phyloP scores from a whole-genome alignment of 1,140 invertebrate species.

The Oedothorax gibbosus region DNA sequence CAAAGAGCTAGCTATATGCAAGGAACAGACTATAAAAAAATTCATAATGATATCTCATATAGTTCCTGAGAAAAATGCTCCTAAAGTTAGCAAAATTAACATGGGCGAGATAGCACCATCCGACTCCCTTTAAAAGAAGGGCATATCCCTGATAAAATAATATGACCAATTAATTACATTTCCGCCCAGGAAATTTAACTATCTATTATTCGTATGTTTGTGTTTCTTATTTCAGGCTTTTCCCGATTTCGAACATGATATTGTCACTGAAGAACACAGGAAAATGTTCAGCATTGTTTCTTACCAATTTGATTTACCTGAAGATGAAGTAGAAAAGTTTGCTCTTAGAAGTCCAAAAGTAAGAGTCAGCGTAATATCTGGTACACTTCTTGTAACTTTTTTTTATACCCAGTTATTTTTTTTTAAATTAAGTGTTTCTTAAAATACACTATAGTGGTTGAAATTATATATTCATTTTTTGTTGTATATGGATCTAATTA shows the following conservation, averaged over 20 bases:
- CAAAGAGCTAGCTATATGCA: no score
- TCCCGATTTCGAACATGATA: slow-evolving; percentile 11
- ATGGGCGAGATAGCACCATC: no score
- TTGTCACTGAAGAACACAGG: slow-evolving; percentile 34
- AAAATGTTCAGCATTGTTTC: slow-evolving; percentile 40
- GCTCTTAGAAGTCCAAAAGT: slow-evolving; percentile 19
- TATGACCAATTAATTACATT: no score
- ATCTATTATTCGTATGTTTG: not conserved
- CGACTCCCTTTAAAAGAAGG: no score
- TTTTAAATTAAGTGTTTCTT: not conserved
- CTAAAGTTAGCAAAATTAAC: no score
- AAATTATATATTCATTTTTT: not conserved
- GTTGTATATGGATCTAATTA: not conserved
- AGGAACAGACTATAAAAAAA: no score
- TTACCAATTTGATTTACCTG: slow-evolving; percentile 37
- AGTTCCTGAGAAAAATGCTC: no score
- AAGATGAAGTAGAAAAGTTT: slow-evolving; percentile 50
- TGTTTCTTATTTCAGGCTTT: slow-evolving; percentile 1
- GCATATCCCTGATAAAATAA: no score
- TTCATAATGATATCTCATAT: no score
- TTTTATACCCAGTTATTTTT: not conserved
- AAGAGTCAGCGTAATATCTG: not conserved
- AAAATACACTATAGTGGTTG: no score
- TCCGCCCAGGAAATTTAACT: no score
- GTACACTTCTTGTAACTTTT: not conserved